These are phyloP conservation scores for Melanotaenia duboulayi DNA, from an alignment of 2,113 vertebrate genomes.

Conservation along the genomic window DNA sequence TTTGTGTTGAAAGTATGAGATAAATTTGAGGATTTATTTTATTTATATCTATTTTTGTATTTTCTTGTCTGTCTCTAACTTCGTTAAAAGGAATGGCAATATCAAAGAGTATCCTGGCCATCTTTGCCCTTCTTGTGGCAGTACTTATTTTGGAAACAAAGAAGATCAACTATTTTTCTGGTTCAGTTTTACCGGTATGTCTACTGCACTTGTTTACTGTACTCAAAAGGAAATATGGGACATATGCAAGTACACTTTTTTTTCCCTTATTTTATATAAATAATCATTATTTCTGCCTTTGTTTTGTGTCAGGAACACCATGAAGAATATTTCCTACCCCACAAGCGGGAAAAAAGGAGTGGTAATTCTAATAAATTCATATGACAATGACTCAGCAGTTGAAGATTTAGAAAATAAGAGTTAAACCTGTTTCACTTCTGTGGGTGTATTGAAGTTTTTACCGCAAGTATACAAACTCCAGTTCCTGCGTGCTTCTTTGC, in stretches of 20 bases:
- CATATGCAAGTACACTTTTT: background rate
- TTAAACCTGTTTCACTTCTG: too few relatives aligned
- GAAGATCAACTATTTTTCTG: constrained; percentile 22
- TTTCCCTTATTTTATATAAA: background rate
- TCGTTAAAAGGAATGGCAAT: constrained; percentile 64
- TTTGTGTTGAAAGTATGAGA: too few relatives aligned
- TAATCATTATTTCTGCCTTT: too few relatives aligned
- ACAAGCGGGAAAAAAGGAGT: constrained; percentile 48
- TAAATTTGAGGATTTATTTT: background rate
- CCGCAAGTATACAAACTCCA: too few relatives aligned
- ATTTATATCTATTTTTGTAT: background rate
- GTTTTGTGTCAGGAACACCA: constrained; percentile 29
- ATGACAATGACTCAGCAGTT: too few relatives aligned
- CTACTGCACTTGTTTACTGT: constrained; percentile 12
- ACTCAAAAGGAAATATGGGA: constrained; percentile 13
- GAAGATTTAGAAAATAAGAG: too few relatives aligned
- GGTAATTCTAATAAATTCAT: constrained; percentile 36
- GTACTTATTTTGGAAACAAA: constrained; percentile 61
- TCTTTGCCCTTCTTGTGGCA: constrained; percentile 41
- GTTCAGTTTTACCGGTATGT: constrained; percentile 50
- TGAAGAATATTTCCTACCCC: constrained; percentile 21
- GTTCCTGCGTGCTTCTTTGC: too few relatives aligned
- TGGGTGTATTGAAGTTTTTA: too few relatives aligned
- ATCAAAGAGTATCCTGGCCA: constrained; percentile 22
- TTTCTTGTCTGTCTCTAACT: too few relatives aligned